Percentiles rank a stretch among this genome's conserved stretches.
Conservation (phyloP, 2,113 vertebrate genomes). For the Dinomys branickii region DNA sequence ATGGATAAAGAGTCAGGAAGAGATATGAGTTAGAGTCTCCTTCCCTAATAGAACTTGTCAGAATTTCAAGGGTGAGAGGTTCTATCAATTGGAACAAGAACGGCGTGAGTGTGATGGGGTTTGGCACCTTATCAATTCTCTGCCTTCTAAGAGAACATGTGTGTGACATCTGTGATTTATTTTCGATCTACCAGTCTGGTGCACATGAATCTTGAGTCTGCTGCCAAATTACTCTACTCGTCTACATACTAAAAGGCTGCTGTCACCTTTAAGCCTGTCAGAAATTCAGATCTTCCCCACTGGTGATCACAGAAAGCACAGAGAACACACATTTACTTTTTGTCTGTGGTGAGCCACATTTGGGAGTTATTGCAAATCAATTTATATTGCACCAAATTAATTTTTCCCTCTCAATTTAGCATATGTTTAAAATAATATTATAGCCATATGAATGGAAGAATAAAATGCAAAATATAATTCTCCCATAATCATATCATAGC, state of each 20-base stretch:
- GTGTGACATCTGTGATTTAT: slow-evolving; percentile 82
- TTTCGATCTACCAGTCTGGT: slow-evolving; percentile 76
- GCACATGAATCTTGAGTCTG: slow-evolving; percentile 75
- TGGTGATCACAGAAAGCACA: slow-evolving; percentile 32
- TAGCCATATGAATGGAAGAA: neutral
- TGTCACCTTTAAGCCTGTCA: slow-evolving; percentile 70
- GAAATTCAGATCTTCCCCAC: slow-evolving; percentile 55
- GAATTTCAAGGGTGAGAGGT: slow-evolving; percentile 81
- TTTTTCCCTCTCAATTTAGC: neutral
- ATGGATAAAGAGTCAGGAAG: slow-evolving; percentile 81
- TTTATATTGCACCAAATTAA: neutral
- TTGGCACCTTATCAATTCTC: slow-evolving; percentile 81
- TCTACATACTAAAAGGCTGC: slow-evolving; percentile 80
- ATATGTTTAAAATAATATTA: neutral
- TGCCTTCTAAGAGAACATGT: slow-evolving; percentile 74
- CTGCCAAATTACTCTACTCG: slow-evolving; percentile 76
- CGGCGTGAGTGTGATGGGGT: slow-evolving; percentile 65
- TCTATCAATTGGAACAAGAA: slow-evolving; percentile 75
- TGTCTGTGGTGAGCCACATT: neutral
- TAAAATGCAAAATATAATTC: neutral
- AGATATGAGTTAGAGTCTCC: slow-evolving; percentile 72
- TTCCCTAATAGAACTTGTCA: slow-evolving; percentile 79
- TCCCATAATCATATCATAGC: neutral
- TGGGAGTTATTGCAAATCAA: neutral
- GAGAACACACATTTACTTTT: slow-evolving; percentile 2